Evolutionary conservation across 2,888 invertebrate species (phyloP), one percentile per base, ranked within the genome.

Genomic region (Apamea monoglypha): DNA sequence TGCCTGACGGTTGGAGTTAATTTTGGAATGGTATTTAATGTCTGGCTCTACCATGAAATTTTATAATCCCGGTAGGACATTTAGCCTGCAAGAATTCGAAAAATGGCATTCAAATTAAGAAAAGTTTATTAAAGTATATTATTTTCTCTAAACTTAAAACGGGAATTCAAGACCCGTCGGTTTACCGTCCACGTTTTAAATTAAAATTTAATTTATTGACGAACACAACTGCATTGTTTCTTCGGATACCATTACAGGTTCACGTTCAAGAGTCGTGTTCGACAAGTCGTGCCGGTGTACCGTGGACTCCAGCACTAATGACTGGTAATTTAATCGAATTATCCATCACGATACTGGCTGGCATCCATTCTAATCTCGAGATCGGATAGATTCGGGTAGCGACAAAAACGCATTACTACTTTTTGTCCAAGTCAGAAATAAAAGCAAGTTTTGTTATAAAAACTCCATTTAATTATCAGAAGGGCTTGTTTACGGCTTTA

Each of bases 281-380:
- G 74, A 80, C 73, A 84, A 88, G 68, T 91, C 91, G 90, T 91
- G 90, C 90, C 91, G 90, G 85, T 72, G 80, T 83, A 87, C 81
- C 81, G 81, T 92, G 92, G 91, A 92, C 78, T 47, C 86, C 66
- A 83, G 77, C 90, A 88, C 88, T 93, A 94, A 93, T 92, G 91
- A 92, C 91, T 85, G 74, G 91, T 92, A 93, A 93, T 94, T 92
- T 91, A 91, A 92, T 92, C 90, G 91, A 92, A 93, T 93, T 93
- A 93, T 91, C 90, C 90, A 91, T 90, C 92, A 91, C 91, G 91
- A 89, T 90, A 90, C 86, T 77, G 66, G 78, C 86, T 87, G 80
- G 84, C 83, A 87, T 88, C 86, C 83, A 87, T 86, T 88, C 85
- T 87, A 90, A 89, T 89, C 87, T 85, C 56, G 72, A 81, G 83